Base-by-base conservation (phyloP, 2,113 vertebrate genomes). In the Atlantisia rogersi region DNA sequence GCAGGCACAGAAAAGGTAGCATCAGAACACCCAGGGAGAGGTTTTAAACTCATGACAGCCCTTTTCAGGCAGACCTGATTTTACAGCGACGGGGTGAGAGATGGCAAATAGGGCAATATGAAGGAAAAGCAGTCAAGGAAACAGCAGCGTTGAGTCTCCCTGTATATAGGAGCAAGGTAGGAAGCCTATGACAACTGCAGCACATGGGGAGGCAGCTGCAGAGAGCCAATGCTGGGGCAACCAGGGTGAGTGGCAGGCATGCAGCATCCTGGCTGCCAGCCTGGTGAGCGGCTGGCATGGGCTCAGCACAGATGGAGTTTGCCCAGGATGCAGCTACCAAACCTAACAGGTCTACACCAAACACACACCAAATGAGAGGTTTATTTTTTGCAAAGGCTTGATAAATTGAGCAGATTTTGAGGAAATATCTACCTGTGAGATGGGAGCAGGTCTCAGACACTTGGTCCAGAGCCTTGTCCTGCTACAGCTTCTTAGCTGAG, bases 301-400 rank as follows among this genome's bases (percentile, higher is more conserved):
- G 37, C 50, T 32, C 3, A 0, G 21, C 21, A 11, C 39, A 63
- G 40, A 58, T 44, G 59, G 64, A 82, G 28, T 25, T 62, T 53
- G 35, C 13, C 9, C 0, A 5, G 48, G 31, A 12, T 17, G 16
- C 1, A 2, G 52, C 77, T 79, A 67, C 50, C 46, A 78, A 56
- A 58, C 40, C 40, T 39, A 62, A 40, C 0, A 7, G 29, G 32
- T 46, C 22, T 52, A 15, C 69, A 20, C 32, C 3, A 2, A 88
- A 10, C 16, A 21, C 0, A 3, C 1, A 1, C 22, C 1, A 1
- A 71, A 25, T 0, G 4, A 68, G 46, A 5, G 44, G 44, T 46
- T 46, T 19, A 46, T 26, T 39, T 69, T 58, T 42, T 8, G 10
- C 32, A 68, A 62, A 42, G 32, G 17, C 63, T 86, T 76, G 29